phyloP scores from a whole-genome alignment of 2,888 invertebrate species.

The Galerucella nymphaeae region DNA sequence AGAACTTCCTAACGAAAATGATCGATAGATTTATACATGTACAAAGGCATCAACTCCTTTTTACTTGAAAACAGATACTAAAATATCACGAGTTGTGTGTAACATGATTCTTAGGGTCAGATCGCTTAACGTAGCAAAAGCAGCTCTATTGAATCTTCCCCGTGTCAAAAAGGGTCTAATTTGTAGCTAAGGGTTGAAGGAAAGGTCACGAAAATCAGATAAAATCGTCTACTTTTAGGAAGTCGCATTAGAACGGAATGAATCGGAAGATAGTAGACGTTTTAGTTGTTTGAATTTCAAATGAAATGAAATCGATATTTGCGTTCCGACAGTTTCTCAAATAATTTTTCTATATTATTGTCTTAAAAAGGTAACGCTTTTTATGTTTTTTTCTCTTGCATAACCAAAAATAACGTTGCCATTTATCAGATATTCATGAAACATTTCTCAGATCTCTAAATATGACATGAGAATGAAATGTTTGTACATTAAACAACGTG shows the following conservation, averaged over 20 bases:
- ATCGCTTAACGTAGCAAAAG: slow-evolving; percentile 16
- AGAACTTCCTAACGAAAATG: neutral
- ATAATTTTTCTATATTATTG: neutral
- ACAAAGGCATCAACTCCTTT: slow-evolving; percentile 13
- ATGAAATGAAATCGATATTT: neutral
- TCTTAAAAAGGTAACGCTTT: too few species aligned
- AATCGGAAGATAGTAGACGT: neutral
- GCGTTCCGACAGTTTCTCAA: neutral
- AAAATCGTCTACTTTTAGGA: slow-evolving; percentile 11
- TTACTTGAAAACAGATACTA: slow-evolving; percentile 13
- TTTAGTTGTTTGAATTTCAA: slow-evolving; percentile 1
- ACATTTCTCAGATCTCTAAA: neutral
- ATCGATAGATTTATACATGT: slow-evolving; percentile 2
- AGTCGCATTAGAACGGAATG: neutral
- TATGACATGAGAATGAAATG: neutral
- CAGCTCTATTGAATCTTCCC: slow-evolving; percentile 12
- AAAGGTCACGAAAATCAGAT: slow-evolving; percentile 17
- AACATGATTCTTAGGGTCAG: slow-evolving; percentile 19
- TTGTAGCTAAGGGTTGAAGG: slow-evolving; percentile 11
- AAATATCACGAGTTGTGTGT: slow-evolving; percentile 14
- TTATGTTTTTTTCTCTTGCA: too few species aligned
- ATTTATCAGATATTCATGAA: neutral
- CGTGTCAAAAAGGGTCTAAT: slow-evolving; percentile 23
- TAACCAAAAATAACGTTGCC: too few species aligned
- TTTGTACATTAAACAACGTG: neutral